Evolutionary conservation across 2,888 invertebrate species (phyloP).

Genomic region (Taenaris catops): DNA sequence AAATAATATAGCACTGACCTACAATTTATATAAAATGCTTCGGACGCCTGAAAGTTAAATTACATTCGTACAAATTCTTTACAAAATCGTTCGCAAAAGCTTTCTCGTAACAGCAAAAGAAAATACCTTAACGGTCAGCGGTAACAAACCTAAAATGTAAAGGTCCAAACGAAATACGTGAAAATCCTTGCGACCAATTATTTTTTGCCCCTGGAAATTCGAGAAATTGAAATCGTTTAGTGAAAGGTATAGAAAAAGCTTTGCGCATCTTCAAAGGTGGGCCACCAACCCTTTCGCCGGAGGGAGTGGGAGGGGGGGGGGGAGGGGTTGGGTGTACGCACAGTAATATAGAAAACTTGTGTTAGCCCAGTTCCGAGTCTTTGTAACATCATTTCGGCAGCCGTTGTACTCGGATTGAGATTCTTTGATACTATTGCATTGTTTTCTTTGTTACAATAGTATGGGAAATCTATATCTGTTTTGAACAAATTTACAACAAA

Average conservation of each 20-base stretch:
- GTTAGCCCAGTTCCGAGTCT: conserved; percentile 79
- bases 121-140: conserved; percentile 5
- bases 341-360: conserved; percentile 80
- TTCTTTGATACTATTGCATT: too few relatives aligned
- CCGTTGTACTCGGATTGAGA: conserved; percentile 37
- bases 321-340: conserved; percentile 53
- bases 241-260: conserved; percentile 74
- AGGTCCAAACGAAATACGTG: conserved; percentile 39
- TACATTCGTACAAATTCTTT: background rate
- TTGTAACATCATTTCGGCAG: conserved; percentile 79
- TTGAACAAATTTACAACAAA: too few relatives aligned
- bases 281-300: conserved; percentile 58
- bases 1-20: too few relatives aligned
- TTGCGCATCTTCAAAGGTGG: conserved; percentile 77
- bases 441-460: too few relatives aligned
- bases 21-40: background rate
- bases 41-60: background rate
- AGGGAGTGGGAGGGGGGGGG: conserved; percentile 31
- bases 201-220: conserved; percentile 73
- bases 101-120: conserved; percentile 1
- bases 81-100: conserved; percentile 2
- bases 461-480: too few relatives aligned
- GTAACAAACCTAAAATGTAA: conserved; percentile 14
- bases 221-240: conserved; percentile 79
- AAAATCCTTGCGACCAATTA: conserved; percentile 72